Percentiles rank a stretch among this genome's conserved stretches.
These are phyloP conservation scores for Fissipunctia ypsillon DNA, from an alignment of 2,888 invertebrate species.

Conservation along the genomic window DNA sequence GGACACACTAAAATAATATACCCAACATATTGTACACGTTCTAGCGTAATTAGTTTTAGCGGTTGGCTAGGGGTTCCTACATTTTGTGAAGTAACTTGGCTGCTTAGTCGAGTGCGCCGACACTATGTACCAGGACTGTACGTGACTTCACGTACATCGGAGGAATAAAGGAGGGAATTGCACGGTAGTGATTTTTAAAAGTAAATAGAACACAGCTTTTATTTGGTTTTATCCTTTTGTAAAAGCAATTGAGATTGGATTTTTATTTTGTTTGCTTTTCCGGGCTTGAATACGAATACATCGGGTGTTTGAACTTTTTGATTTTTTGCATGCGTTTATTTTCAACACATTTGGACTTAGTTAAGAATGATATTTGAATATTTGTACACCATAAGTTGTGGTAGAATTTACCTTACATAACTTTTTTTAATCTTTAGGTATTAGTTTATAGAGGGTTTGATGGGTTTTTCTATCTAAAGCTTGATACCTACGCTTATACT, in stretches of 20 bases:
- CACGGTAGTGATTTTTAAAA: slow-evolving; percentile 57
- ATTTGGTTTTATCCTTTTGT: slow-evolving; percentile 38
- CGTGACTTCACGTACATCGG: slow-evolving; percentile 56
- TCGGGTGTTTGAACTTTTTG: background rate
- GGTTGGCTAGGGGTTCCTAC: slow-evolving; percentile 34
- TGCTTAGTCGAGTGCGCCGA: slow-evolving; percentile 22
- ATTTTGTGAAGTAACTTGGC: slow-evolving; percentile 52
- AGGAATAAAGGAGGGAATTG: slow-evolving; percentile 55
- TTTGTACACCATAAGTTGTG: background rate
- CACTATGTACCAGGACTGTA: slow-evolving; percentile 39
- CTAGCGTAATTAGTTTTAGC: slow-evolving; percentile 57
- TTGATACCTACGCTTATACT: too few relatives aligned
- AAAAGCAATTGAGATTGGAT: slow-evolving; percentile 31
- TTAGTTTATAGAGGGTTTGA: background rate
- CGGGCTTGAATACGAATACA: slow-evolving; percentile 1
- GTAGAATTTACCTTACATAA: background rate
- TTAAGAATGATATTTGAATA: background rate
- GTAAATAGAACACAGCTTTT: slow-evolving; percentile 55
- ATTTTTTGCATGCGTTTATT: background rate
- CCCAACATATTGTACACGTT: slow-evolving; percentile 21
- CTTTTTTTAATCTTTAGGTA: background rate
- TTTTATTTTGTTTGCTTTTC: slow-evolving; percentile 40
- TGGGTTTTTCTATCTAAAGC: too few relatives aligned
- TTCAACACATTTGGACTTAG: background rate
- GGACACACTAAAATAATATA: slow-evolving; percentile 25